Evolutionary conservation across 2,113 vertebrate genomes (phyloP), one percentile per base, ranked within the genome.

Genomic region (Entomyzon cyanotis): DNA sequence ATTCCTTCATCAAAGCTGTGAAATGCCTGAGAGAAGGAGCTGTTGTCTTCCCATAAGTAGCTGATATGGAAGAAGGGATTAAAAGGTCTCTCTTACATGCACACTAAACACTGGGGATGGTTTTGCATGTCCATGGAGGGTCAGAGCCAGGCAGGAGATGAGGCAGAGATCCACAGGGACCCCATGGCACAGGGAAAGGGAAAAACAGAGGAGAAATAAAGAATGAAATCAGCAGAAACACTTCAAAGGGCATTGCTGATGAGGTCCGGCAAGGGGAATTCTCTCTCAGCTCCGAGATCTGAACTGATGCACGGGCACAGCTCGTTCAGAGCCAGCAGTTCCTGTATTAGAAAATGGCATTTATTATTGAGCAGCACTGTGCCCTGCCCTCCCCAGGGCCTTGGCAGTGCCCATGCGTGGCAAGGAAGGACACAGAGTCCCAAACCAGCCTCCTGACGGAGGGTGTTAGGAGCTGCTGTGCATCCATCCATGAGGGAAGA

Each of bases 61-160:
- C 86, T 24, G 93, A 10, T 11, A 10, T 2, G 44, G 41, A 10
- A 41, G 75, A 28, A 82, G 83, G 78, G 53, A 80, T 31, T 46
- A 7, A 24, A 76, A 53, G 28, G 37, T 19, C 27, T 35, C 35
- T 35, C 31, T 15, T 8, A 1, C 41, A 1, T 0, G 35, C 50
- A 4, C 52, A 18, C 67, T 20, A 5, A 25, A 52, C 63, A 0
- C 21, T 33, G 2, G 63, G 73, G 78, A 9, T 1, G 21, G 14
- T 1, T 11, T 33, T 42, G 68, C 1, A 1, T 10, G 1, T 0
- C 56, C 55, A 0, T 0, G 12, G 62, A 41, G 50, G 28, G 37
- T 37, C 44, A 12, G 75, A 9, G 58, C 25, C 10, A 24, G 80
- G 74, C 52, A 15, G 84, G 33, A 35, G 83, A 35, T 7, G 18